Percentiles rank a stretch among this genome's conserved stretches.
These are phyloP conservation scores for Pachyramphus minor DNA, from an alignment of 2,113 vertebrate genomes.

Conservation along the genomic window DNA sequence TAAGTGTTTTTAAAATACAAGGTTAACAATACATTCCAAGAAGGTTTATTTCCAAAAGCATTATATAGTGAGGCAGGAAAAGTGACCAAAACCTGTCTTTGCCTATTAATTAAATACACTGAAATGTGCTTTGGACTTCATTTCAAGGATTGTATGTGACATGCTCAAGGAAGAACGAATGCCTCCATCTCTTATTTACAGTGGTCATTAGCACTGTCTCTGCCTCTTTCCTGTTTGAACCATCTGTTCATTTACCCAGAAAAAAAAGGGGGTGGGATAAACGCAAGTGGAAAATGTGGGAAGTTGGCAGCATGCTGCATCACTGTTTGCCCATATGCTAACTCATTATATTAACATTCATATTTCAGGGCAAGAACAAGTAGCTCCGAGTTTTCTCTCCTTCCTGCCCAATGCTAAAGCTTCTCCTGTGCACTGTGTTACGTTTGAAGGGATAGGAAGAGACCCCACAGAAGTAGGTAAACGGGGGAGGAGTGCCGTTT, in stretches of 20 bases:
- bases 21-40: not conserved
- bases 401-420: not conserved
- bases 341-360: conserved; percentile 12
- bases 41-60: not conserved
- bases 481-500: not conserved
- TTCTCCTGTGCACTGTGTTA: not conserved
- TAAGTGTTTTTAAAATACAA: not conserved
- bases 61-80: not conserved
- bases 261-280: not conserved
- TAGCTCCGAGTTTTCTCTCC: not conserved
- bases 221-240: conserved; percentile 8
- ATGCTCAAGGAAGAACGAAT: not conserved
- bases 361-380: not conserved
- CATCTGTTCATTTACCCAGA: not conserved
- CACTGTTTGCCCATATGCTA: conserved; percentile 45
- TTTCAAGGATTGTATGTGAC: not conserved
- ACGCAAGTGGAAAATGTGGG: conserved; percentile 26
- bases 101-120: not conserved
- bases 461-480: not conserved
- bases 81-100: not conserved
- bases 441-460: not conserved
- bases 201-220: not conserved
- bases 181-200: conserved; percentile 11
- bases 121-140: not conserved
- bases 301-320: conserved; percentile 9